Conservation (phyloP, 2,113 vertebrate genomes). For the Clarias gariepinus region DNA sequence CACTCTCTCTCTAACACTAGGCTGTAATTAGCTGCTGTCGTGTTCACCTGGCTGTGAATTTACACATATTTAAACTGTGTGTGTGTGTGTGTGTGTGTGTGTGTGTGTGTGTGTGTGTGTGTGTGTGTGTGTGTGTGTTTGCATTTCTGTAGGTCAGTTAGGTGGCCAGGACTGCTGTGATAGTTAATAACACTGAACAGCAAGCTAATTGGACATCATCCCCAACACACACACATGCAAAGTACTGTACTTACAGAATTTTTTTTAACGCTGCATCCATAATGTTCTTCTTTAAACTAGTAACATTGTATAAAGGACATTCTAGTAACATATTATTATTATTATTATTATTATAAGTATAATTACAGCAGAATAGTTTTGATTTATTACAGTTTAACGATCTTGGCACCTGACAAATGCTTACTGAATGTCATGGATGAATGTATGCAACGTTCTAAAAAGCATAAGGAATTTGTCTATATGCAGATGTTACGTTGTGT, state of each 20-base stretch:
- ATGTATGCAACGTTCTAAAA: background rate
- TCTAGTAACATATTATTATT: background rate
- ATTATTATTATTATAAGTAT: background rate
- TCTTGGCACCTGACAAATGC: background rate
- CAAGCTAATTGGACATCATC: too few species aligned
- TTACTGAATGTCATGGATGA: background rate
- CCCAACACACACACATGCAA: too few species aligned
- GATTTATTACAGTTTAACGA: background rate
- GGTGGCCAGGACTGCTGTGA: too few species aligned
- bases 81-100: slow-evolving; percentile 16
- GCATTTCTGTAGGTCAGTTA: too few species aligned
- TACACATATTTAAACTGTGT: background rate
- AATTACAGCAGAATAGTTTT: background rate
- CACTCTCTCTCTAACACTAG: background rate
- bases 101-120: slow-evolving; percentile 12
- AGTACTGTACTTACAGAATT: background rate
- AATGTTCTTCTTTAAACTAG: background rate
- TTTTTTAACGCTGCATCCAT: background rate
- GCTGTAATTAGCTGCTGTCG: slow-evolving; percentile 1
- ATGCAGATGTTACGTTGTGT: background rate
- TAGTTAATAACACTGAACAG: too few species aligned
- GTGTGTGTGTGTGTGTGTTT: background rate
- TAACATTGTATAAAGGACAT: background rate
- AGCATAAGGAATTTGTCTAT: background rate
- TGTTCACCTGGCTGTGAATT: background rate